Base-by-base conservation (phyloP, 2,888 invertebrate genomes). In the Paralinhomoeus sp. region DNA sequence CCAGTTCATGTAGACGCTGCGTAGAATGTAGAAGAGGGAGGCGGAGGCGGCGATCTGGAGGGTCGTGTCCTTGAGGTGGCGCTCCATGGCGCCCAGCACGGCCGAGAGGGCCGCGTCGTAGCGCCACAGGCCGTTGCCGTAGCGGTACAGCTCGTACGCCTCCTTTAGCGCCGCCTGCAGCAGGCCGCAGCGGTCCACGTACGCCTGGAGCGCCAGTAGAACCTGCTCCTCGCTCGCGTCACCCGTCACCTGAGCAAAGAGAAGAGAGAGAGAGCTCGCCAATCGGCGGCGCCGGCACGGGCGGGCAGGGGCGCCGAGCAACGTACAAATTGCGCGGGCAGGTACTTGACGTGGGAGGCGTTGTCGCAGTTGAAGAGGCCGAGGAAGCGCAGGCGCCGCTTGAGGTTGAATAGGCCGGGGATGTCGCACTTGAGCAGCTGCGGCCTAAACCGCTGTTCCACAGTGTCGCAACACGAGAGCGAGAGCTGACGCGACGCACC, bases 141-240 rank as follows among this genome's bases (percentile, higher is more conserved):
- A 60, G 24, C 65, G 53, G 50, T 67, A 64, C 31, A 63, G 50
- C 46, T 64, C 62, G 50, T 66, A 93, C 40, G 89, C 70, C 62
- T 87, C 85, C 62, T 84, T 89, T 31, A 93, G 72, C 22, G 87
- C 81, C 60, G 13, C 71, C 53, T 74, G 74, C 46, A 91, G 66
- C 59, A 87, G 73, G 40, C 77, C 77, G 1, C 80, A 77, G 53
- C 85, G 73, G 53, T 84, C 78, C 64, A 80, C 74, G 62, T 87
- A 89, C 17, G 76, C 76, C 53, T 67, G 62, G 41, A 69, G 80
- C 20, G 91, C 81, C 24, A 78, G 75, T 27, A 91, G 64, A 44
- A 91, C 78, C 66, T 91, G 89, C 50, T 77, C 75, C 62, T 87
- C 84, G 60, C 77, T 81, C 1, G 79, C 80, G 66, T 87, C 83